phyloP scores from a whole-genome alignment of 2,113 vertebrate genomes.

The Burhinus bistriatus region DNA sequence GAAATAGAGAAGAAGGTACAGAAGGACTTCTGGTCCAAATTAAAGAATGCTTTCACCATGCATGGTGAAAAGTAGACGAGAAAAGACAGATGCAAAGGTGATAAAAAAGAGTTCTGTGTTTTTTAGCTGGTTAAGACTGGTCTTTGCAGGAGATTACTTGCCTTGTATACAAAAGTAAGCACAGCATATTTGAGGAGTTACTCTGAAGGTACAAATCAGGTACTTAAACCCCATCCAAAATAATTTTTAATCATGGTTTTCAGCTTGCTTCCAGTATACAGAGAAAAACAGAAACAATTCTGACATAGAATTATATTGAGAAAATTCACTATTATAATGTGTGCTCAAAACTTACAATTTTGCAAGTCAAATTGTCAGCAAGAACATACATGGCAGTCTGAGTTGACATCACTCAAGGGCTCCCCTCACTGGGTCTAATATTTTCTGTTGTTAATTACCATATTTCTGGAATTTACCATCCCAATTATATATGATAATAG shows the following conservation, averaged over 20 bases:
- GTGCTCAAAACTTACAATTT: neutral
- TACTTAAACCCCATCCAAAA: neutral
- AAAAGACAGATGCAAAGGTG: neutral
- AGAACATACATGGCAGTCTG: neutral
- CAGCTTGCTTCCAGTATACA: neutral
- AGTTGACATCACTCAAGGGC: too few species aligned
- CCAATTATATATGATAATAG: neutral
- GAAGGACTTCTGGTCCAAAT: neutral
- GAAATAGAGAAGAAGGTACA: neutral
- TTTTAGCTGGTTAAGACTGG: too few species aligned
- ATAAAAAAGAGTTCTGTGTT: neutral
- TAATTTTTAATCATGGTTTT: neutral
- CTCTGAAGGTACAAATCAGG: neutral
- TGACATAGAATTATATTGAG: neutral
- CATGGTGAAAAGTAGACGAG: neutral
- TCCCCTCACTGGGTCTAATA: neutral
- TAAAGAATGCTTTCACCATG: neutral
- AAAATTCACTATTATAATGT: neutral
- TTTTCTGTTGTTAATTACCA: neutral
- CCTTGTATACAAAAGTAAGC: neutral
- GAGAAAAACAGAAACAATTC: neutral
- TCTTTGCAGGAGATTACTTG: neutral
- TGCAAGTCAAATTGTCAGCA: neutral
- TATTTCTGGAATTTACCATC: neutral
- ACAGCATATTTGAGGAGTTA: neutral